phyloP scores from a whole-genome alignment of 2,113 vertebrate genomes.

The Hippocampus comes region DNA sequence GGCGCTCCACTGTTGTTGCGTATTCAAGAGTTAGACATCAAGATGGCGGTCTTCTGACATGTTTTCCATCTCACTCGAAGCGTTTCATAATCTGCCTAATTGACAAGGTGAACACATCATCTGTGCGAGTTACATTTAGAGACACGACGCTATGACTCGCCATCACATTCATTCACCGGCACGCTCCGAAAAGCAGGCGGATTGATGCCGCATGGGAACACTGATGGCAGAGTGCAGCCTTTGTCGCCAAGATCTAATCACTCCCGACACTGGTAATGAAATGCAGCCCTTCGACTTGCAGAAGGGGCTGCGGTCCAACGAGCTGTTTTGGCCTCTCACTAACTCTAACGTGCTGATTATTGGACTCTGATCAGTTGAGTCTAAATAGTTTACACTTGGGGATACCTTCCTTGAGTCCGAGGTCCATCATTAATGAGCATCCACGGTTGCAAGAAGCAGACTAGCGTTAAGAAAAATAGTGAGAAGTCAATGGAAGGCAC shows the following conservation, averaged over 20 bases:
- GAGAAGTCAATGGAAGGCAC: background rate
- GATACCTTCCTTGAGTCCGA: background rate
- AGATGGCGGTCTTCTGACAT: background rate
- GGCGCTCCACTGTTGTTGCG: background rate
- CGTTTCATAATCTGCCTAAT: constrained; percentile 20
- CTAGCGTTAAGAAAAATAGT: background rate
- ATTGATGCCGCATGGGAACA: constrained; percentile 57
- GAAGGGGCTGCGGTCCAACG: background rate
- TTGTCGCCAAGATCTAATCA: constrained; percentile 45
- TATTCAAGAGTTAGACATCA: constrained; percentile 5
- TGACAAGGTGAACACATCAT: constrained; percentile 25
- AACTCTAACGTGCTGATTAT: background rate
- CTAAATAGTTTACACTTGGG: background rate
- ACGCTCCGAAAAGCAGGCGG: constrained; percentile 46
- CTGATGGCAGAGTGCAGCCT: constrained; percentile 30
- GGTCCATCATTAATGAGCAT: background rate
- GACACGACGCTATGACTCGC: constrained; percentile 46
- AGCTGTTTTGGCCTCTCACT: background rate
- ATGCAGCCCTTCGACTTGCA: constrained; percentile 26
- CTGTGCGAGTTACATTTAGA: constrained; percentile 34
- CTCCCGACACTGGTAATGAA: constrained; percentile 37
- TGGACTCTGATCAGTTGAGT: background rate
- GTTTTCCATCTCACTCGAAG: constrained; percentile 5
- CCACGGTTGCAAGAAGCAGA: background rate
- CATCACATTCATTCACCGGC: constrained; percentile 46